These are phyloP conservation scores for Lepus townsendii DNA, from an alignment of 2,797 vertebrate genomes.

Conservation along the genomic window DNA sequence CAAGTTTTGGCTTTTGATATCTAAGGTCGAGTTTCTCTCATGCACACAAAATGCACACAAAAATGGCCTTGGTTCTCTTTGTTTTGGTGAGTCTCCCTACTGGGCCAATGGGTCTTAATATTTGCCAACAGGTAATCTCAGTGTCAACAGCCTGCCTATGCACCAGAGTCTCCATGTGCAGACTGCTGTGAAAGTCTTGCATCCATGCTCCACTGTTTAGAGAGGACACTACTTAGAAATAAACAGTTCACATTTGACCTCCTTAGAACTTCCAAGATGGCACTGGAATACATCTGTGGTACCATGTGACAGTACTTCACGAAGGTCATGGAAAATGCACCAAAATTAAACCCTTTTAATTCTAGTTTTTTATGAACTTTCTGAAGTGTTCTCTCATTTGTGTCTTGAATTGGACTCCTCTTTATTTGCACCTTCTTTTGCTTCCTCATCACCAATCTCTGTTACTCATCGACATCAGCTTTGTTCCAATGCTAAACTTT, in stretches of 20 bases:
- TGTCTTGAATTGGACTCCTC: neutral
- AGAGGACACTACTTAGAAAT: neutral
- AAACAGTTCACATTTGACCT: neutral
- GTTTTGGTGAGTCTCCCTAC: neutral
- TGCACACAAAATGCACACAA: rapidly evolving
- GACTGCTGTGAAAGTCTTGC: neutral
- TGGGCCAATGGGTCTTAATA: neutral
- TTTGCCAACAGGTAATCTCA: neutral
- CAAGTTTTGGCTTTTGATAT: neutral
- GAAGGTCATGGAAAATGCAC: no score
- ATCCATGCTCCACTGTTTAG: neutral
- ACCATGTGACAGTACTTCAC: no score
- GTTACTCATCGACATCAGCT: neutral
- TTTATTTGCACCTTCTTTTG: neutral
- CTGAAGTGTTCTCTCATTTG: neutral
- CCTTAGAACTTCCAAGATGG: neutral
- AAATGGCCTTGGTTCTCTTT: neutral
- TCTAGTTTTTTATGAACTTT: no score
- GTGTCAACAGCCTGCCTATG: neutral
- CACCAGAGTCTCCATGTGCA: neutral
- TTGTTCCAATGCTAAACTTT: neutral
- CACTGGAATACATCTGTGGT: neutral
- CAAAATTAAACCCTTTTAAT: no score
- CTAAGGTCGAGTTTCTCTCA: neutral
- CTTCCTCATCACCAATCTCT: no score